These are phyloP conservation scores for Pararge aegeria DNA, from an alignment of 1,140 invertebrate genomes.

Conservation along the genomic window DNA sequence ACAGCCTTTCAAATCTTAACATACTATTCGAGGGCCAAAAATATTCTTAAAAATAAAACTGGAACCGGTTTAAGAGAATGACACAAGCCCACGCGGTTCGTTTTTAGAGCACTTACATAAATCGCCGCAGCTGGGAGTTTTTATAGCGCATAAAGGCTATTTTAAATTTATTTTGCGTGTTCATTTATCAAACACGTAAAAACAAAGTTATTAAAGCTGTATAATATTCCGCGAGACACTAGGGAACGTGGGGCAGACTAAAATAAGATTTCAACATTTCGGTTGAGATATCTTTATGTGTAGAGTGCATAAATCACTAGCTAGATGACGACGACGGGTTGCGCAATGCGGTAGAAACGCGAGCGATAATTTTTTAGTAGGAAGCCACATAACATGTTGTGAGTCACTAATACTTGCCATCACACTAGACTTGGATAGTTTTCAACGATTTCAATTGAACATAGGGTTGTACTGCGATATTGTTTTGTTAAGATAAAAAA, in stretches of 20 bases:
- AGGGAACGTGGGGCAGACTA: constrained; percentile 20
- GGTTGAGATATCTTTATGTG: constrained; percentile 22
- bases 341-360: constrained; percentile 32
- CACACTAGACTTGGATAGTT: constrained; percentile 31
- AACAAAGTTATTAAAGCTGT: constrained; percentile 21
- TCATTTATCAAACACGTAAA: constrained; percentile 33
- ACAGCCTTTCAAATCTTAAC: constrained; percentile 21
- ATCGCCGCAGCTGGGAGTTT: constrained; percentile 37
- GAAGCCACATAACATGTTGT: constrained; percentile 28
- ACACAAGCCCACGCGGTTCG: constrained; percentile 42
- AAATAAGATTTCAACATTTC: constrained; percentile 32
- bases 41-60: constrained; percentile 40
- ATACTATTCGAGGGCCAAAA: constrained; percentile 23
- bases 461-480: background rate
- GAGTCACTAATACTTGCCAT: constrained; percentile 27
- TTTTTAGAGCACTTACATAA: constrained; percentile 62
- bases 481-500: background rate
- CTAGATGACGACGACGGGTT: constrained; percentile 29
- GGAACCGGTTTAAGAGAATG: constrained; percentile 42
- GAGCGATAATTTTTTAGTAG: constrained; percentile 24
- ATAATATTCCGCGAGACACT: constrained; percentile 33
- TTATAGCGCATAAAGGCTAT: constrained; percentile 43
- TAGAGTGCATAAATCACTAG: constrained; percentile 38
- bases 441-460: constrained; percentile 25
- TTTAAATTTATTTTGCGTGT: constrained; percentile 37